Evolutionary conservation across 2,113 vertebrate species (phyloP).

Genomic region (Nipponia nippon): DNA sequence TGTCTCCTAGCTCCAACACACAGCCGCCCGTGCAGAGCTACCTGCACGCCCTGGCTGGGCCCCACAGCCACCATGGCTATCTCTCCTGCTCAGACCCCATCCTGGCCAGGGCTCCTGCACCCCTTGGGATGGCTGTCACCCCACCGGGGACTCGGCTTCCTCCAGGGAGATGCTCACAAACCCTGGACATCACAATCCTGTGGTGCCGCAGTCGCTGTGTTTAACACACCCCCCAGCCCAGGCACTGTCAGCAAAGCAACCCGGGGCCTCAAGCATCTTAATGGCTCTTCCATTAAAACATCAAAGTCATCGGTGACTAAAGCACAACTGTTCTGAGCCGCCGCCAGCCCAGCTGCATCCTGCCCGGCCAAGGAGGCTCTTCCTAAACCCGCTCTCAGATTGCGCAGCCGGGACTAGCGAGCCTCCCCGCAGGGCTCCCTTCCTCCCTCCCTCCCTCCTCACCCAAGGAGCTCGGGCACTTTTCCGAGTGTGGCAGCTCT

Average conservation of each 20-base stretch:
- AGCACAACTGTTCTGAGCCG: not conserved
- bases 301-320: not conserved
- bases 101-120: not conserved
- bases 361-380: not conserved
- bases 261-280: not conserved
- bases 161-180: not conserved
- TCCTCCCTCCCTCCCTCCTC: not conserved
- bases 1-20: not conserved
- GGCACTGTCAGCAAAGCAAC: not conserved
- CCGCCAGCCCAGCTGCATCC: not conserved
- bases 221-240: fast-evolving
- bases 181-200: not conserved
- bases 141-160: fast-evolving
- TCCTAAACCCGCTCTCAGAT: fast-evolving
- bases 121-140: not conserved
- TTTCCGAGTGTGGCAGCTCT: not conserved
- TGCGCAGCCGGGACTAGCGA: fast-evolving
- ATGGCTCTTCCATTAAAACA: not conserved
- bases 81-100: not conserved
- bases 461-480: fast-evolving
- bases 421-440: not conserved
- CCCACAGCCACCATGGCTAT: not conserved
- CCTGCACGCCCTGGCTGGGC: fast-evolving
- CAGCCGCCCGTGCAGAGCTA: fast-evolving
- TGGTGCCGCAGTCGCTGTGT: fast-evolving